Conservation (phyloP, 2,797 vertebrate genomes). For the Xenopus petersii region DNA sequence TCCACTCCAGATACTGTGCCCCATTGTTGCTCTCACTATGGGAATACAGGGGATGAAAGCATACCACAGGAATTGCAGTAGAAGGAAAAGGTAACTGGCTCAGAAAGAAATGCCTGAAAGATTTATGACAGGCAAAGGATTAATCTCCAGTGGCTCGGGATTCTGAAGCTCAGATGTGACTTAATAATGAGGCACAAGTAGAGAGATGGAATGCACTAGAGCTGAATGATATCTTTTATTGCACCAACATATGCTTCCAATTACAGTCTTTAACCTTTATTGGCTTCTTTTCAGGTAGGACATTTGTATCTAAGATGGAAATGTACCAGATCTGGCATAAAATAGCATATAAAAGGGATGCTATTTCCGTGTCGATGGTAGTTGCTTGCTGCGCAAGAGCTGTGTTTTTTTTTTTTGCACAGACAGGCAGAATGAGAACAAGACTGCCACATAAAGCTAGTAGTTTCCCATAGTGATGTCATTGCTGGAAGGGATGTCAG, state of each 20-base stretch:
- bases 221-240: background rate
- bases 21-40: background rate
- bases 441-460: too few relatives aligned
- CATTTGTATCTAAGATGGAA: background rate
- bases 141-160: background rate
- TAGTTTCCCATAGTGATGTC: too few relatives aligned
- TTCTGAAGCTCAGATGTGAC: background rate
- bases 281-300: background rate
- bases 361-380: too few relatives aligned
- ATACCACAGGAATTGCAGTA: constrained; percentile 23
- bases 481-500: too few relatives aligned
- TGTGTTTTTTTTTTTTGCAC: too few relatives aligned
- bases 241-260: background rate
- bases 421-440: too few relatives aligned
- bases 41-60: constrained; percentile 27
- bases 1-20: background rate
- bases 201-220: background rate
- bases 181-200: background rate
- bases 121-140: constrained; percentile 26
- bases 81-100: constrained; percentile 22
- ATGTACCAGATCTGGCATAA: too few relatives aligned
- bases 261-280: background rate
- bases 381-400: too few relatives aligned
- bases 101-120: constrained; percentile 1
- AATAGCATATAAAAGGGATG: too few relatives aligned